phyloP scores from a whole-genome alignment of 2,113 vertebrate species.

The Xiphophorus couchianus region DNA sequence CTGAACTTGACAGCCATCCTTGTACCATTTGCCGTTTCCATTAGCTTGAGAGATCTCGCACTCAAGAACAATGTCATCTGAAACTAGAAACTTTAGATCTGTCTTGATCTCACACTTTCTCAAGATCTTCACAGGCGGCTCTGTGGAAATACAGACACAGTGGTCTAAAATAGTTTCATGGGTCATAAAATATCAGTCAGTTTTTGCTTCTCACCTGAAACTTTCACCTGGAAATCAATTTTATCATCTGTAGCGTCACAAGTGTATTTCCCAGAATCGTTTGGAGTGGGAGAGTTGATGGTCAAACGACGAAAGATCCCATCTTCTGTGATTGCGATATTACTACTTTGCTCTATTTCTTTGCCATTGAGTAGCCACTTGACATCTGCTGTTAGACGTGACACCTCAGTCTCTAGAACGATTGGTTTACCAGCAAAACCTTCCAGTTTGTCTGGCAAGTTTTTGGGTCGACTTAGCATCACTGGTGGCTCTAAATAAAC shows the following conservation, averaged over 20 bases:
- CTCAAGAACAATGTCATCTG: constrained; percentile 85
- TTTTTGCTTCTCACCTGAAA: constrained; percentile 80
- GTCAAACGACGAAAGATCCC: constrained; percentile 71
- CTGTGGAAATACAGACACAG: constrained; percentile 66
- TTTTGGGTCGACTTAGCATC: constrained; percentile 50
- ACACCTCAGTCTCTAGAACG: constrained; percentile 73
- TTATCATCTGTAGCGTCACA: constrained; percentile 77
- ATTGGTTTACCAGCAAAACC: constrained; percentile 65
- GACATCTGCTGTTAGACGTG: constrained; percentile 72
- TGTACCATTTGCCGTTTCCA: constrained; percentile 87
- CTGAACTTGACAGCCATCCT: constrained; percentile 83
- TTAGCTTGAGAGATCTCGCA: constrained; percentile 82
- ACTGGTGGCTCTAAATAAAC: constrained; percentile 70
- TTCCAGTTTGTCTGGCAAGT: constrained; percentile 50
- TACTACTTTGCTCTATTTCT: constrained; percentile 66
- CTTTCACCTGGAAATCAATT: constrained; percentile 85
- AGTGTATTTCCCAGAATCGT: constrained; percentile 83
- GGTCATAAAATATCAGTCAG: not conserved
- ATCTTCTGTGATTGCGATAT: constrained; percentile 63
- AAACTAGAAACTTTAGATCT: constrained; percentile 58
- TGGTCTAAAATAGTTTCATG: not conserved
- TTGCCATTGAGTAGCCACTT: constrained; percentile 74
- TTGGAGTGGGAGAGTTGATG: constrained; percentile 58
- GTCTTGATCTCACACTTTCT: constrained; percentile 78
- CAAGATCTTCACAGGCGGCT: constrained; percentile 81